Percentiles rank a stretch among this genome's conserved stretches.
Conservation (phyloP, 2,113 vertebrate species). For the Dromiciops gliroides region DNA sequence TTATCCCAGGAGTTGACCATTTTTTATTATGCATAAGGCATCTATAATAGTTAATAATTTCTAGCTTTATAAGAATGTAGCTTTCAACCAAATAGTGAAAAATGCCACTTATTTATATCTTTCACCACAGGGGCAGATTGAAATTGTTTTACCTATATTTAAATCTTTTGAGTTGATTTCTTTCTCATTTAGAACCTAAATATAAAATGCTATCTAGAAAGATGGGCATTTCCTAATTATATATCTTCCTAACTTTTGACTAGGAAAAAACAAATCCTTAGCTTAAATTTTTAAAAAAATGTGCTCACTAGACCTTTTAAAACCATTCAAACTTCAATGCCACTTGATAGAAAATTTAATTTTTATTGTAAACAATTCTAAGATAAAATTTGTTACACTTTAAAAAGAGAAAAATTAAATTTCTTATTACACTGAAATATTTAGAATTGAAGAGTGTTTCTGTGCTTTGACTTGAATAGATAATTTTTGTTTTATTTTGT, state of each 20-base stretch:
- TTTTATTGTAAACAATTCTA: not conserved
- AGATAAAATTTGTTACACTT: conserved; percentile 36
- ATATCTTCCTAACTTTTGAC: not conserved
- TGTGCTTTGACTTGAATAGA: not conserved
- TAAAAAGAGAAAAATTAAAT: conserved; percentile 41
- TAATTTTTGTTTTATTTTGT: conserved; percentile 17
- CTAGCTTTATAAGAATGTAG: not conserved
- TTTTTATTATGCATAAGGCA: not conserved
- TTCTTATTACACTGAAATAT: conserved; percentile 2
- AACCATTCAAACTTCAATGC: not conserved
- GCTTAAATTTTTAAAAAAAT: not conserved
- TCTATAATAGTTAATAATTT: not conserved
- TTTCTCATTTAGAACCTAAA: not conserved
- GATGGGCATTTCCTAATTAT: not conserved
- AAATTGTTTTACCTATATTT: not conserved
- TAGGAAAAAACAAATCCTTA: not conserved
- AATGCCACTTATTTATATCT: not conserved
- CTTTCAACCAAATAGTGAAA: not conserved
- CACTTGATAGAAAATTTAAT: not conserved
- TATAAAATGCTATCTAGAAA: not conserved
- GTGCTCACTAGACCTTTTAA: not conserved
- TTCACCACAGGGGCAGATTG: not conserved
- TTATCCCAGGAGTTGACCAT: not conserved
- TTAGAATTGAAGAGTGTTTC: conserved; percentile 24
- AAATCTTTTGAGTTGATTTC: not conserved